Conservation (phyloP, 2,113 vertebrate genomes). For the Varanus komodoensis region DNA sequence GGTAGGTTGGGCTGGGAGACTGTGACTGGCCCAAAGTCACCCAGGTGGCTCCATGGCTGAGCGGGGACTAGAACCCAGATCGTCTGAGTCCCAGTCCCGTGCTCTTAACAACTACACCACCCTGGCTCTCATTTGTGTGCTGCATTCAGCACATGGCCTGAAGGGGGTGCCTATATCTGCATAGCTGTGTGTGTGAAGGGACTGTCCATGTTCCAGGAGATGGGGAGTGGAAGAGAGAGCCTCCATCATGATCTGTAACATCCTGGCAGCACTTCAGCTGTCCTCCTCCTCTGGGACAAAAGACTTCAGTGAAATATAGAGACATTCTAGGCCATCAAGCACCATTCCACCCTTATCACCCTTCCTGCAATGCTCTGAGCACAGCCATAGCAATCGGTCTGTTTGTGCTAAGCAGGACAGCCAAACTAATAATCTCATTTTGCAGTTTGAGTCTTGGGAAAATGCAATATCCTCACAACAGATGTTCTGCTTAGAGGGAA, state of each 20-base stretch:
- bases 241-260: too few relatives aligned
- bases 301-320: not conserved
- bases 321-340: not conserved
- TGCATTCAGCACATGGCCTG: not conserved
- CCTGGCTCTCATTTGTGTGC: too few relatives aligned
- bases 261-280: too few relatives aligned
- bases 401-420: not conserved
- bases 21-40: too few relatives aligned
- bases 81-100: too few relatives aligned
- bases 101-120: too few relatives aligned
- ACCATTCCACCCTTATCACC: not conserved
- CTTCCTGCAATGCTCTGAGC: not conserved
- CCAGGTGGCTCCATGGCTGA: too few relatives aligned
- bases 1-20: too few relatives aligned
- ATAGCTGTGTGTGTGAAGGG: not conserved
- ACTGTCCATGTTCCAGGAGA: not conserved
- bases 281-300: too few relatives aligned
- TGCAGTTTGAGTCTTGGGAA: not conserved
- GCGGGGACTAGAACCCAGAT: too few relatives aligned
- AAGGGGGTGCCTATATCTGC: too few relatives aligned
- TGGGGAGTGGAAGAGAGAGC: too few relatives aligned
- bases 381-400: not conserved
- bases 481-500: not conserved
- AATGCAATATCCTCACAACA: not conserved
- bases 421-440: not conserved